Evolutionary conservation across 2,888 invertebrate species (phyloP).

Genomic region (Xestia ashworthii): DNA sequence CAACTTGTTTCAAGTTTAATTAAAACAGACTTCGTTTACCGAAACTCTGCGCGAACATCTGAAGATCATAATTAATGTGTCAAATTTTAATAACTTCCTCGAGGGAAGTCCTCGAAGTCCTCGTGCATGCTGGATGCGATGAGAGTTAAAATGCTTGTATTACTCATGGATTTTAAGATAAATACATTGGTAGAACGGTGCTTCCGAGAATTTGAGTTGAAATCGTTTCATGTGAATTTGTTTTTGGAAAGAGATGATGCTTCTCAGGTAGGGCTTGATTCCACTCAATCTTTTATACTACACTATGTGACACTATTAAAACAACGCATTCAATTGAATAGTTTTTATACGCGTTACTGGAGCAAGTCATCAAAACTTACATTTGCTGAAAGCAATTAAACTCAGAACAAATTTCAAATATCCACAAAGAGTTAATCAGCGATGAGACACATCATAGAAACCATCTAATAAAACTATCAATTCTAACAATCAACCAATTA

Average conservation of each 20-base stretch:
- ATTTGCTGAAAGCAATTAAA: not conserved
- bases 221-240: not conserved
- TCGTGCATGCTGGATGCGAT: conserved; percentile 26
- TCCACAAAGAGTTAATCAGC: not conserved
- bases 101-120: conserved; percentile 57
- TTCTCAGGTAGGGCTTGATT: not conserved
- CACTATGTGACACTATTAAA: not conserved
- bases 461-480: conserved; percentile 21
- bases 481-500: conserved; percentile 45
- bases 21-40: conserved; percentile 37
- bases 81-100: conserved; percentile 65
- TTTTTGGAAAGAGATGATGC: not conserved
- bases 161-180: conserved; percentile 5
- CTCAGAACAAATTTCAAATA: not conserved
- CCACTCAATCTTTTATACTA: not conserved
- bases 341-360: not conserved
- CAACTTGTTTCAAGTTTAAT: conserved; percentile 51
- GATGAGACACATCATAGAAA: conserved; percentile 7
- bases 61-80: conserved; percentile 64
- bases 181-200: not conserved
- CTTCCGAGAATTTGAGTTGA: not conserved
- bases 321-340: not conserved
- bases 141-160: conserved; percentile 16
- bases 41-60: conserved; percentile 42
- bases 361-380: not conserved